Base-by-base conservation (phyloP, 2,797 vertebrate species). In the Artibeus lituratus region DNA sequence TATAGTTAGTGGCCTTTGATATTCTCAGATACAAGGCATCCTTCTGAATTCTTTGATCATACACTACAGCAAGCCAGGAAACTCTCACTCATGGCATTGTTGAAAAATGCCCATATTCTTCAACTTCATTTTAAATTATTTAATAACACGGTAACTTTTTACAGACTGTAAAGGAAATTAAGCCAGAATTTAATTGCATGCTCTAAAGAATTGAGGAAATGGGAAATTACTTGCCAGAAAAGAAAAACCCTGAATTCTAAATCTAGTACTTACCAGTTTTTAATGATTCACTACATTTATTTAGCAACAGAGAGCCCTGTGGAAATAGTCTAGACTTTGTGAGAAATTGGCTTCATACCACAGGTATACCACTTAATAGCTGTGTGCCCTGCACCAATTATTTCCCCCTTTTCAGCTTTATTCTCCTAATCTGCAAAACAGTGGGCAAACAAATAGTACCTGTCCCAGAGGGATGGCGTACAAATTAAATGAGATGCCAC, bases 1-100 rank as follows among this genome's bases (percentile, higher is more conserved):
- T 96, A 90, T 94, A 96, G 96, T 88, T 89, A 78, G 69, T 97
- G 90, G 90, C 90, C 96, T 98, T 97, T 97, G 96, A 96, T 97
- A 96, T 76, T 87, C 87, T 96, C 81, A 93, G 94, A 97, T 97
- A 97, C 96, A 96, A 97, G 86, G 51, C 86, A 93, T 91, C 95
- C 86, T 83, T 95, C 69, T 78, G 77, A 95, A 88, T 96, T 97
- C 94, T 97, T 97, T 96, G 95, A 95, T 96, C 91, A 39, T n/a
- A 86, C 4, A 78, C 32, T 65, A 21, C 0, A 91, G 55, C 77
- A 93, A 39, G 53, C 87, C 59, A 81, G 70, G 29, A 95, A 67
- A 69, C 59, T 92, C 69, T 83, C 47, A 80, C 69, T 94, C 59
- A 22, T 78, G 29, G 37, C 29, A 87, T 72, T 55, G 94, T 87